Base-by-base conservation (phyloP, 2,888 invertebrate genomes). In the Archips crataeganus region DNA sequence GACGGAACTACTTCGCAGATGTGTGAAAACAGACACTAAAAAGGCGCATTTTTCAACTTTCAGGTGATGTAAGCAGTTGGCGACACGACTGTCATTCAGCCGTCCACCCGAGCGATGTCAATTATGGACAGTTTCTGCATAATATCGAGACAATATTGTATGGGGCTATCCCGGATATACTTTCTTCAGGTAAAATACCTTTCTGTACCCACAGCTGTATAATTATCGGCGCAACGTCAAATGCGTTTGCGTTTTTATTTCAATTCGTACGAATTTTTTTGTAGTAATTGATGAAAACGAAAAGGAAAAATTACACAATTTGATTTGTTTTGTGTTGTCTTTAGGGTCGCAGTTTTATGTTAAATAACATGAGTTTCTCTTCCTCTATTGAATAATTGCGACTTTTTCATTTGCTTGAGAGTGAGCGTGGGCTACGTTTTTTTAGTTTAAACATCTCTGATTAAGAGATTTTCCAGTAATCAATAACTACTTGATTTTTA, bases 41-140 rank as follows among this genome's bases (percentile, higher is more conserved):
- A 45, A 45, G 11, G 10, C 11, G 45, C 15, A 51, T 65, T 54
- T 49, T 51, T 34, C 3, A 54, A 42, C 42, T 87, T 89, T 0
- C 87, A 93, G 93, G 93, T 94, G 81, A 94, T 94, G 94, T 94
- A 93, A 85, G 71, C 70, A 75, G 79, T 67, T 76, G 70, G 78
- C 78, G 77, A 70, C 75, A 71, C 77, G 71, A 76, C 71, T 75
- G 73, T 76, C 78, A 79, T 81, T 75, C 86, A 86, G 86, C 93
- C 93, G 94, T 93, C 93, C 93, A 92, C 81, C 80, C 84, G 81
- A 86, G 85, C 84, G 83, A 85, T 81, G 85, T 86, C 86, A 85
- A 86, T 84, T 82, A 51, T 67, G 70, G 63, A 75, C 62, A 74
- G 60, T 71, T 68, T 63, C 67, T 60, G 59, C 70, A 34, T 59